Evolutionary conservation across 2,888 invertebrate species (phyloP).

Genomic region (Sinohyriopsis cumingii): DNA sequence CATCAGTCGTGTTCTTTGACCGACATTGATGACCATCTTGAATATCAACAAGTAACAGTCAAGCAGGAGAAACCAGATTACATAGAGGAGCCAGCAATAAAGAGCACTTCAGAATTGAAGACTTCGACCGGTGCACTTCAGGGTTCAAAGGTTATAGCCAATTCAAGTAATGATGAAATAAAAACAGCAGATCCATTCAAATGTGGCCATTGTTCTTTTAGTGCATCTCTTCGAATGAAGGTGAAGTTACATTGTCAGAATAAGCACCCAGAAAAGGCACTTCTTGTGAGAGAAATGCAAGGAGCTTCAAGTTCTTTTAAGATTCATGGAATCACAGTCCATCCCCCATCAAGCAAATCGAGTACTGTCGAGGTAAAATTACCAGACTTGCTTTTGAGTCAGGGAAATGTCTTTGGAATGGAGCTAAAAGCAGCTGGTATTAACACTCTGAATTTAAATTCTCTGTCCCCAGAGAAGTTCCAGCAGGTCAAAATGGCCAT

Average conservation of each 20-base stretch:
- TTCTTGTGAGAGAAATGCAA: conserved; percentile 13
- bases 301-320: no score
- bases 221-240: conserved; percentile 28
- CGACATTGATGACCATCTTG: no score
- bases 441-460: conserved; percentile 29
- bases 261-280: conserved; percentile 17
- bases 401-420: conserved; percentile 17
- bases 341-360: no score
- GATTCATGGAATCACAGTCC: no score
- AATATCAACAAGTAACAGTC: not conserved
- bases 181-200: conserved; percentile 9
- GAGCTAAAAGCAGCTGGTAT: conserved; percentile 31
- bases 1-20: no score
- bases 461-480: conserved; percentile 24
- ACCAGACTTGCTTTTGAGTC: no score
- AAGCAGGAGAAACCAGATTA: not conserved
- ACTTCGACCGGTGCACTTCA: conserved; percentile 11
- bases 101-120: not conserved
- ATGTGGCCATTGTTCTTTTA: conserved; percentile 34
- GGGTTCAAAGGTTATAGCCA: conserved; percentile 17
- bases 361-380: no score
- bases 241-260: conserved; percentile 37
- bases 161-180: not conserved
- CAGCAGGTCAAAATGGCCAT: not conserved
- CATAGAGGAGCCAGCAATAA: not conserved